Evolutionary conservation across 2,888 invertebrate species (phyloP).

Genomic region (Thecocarcelia acutangulata): DNA sequence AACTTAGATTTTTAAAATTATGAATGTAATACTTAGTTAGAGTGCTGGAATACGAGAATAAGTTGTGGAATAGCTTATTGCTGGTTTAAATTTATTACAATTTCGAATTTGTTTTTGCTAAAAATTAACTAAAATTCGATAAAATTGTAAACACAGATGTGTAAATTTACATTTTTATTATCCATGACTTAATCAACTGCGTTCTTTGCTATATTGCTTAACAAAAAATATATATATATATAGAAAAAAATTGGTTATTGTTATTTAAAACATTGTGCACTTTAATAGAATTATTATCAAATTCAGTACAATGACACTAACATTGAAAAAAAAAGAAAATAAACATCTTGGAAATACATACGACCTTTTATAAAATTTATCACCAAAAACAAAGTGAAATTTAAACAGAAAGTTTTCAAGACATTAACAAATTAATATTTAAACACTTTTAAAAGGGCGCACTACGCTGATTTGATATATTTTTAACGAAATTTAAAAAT

Average conservation of each 20-base stretch:
- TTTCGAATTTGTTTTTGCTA: no score
- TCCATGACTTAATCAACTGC: no score
- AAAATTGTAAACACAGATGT: no score
- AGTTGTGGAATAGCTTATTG: no score
- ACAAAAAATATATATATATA: background rate
- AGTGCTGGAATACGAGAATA: no score
- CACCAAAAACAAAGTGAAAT: constrained; percentile 19
- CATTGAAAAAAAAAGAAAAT: constrained; percentile 41
- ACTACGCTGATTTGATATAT: background rate
- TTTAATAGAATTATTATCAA: constrained; percentile 41
- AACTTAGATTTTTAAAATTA: no score
- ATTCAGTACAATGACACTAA: constrained; percentile 19
- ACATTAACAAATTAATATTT: constrained; percentile 13
- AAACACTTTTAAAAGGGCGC: background rate
- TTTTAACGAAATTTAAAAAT: constrained; percentile 13
- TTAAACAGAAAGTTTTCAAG: background rate
- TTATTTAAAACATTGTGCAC: background rate
- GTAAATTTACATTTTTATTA: no score
- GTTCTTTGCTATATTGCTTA: no score
- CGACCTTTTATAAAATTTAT: constrained; percentile 27
- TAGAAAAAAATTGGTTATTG: background rate
- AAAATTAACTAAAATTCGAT: no score
- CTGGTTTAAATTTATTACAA: no score
- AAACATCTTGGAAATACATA: background rate
- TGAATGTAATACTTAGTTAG: no score